Evolutionary conservation across 2,113 vertebrate genomes (phyloP), one percentile per base, ranked within the genome.

Genomic region (Scophthalmus maximus): DNA sequence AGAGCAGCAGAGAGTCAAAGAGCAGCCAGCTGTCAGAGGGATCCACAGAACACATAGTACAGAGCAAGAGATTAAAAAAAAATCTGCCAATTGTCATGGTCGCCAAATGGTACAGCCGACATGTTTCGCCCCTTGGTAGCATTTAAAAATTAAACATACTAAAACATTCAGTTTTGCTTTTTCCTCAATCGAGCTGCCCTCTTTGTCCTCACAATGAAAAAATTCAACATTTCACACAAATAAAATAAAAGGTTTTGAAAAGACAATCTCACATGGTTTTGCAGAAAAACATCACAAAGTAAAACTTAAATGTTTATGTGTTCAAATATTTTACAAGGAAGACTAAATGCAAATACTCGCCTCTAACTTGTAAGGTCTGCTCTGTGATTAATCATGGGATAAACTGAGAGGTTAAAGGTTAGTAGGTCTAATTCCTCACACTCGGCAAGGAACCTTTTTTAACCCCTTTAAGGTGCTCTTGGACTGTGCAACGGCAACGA

Each of bases 1-100:
- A 89, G 88, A 76, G 87, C 82, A 89, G 91, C 87, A 92, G 87
- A 90, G 87, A 88, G 90, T 87, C 87, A 78, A 79, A 81, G 60
- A 83, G 75, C 68, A 73, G 53, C 60, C 51, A 18, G 34, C 38
- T 32, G 40, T 74, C 25, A 75, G 49, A 79, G 36, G n/a, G 27
- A 44, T 58, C 69, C 60, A 62, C 38, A 65, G 75, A 83, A 72
- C 69, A 85, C 32, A 72, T 15, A 59, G 46, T 29, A 65, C 64
- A 79, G 57, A 73, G 60, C 61, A 17, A 63, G 56, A 57, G 26
- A 71, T 68, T 81, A 65, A 71, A 78, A 75, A n/a, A 57, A 78
- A 74, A 86, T 82, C 75, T 78, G 55, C 58, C 79, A 64, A 79
- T 40, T 81, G 66, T 32, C 34, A 50, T 72, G 52, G 40, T 77